These are phyloP conservation scores for Denticeps clupeoides DNA, from an alignment of 2,797 vertebrate genomes.

Conservation along the genomic window DNA sequence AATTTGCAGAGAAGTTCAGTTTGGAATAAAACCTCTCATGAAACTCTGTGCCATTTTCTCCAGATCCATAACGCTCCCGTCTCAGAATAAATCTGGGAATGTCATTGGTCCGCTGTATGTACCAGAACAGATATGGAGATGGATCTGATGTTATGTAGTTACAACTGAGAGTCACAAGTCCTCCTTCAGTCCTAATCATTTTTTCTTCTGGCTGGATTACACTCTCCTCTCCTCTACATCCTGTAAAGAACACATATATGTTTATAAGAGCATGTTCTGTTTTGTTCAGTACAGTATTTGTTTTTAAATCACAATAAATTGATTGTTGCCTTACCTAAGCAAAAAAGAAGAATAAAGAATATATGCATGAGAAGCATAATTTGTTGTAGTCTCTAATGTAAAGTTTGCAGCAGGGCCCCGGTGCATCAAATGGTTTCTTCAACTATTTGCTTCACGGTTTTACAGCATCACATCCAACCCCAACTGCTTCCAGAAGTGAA, in stretches of 20 bases:
- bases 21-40: constrained; percentile 14
- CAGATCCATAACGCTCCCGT: not conserved
- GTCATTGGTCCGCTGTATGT: not conserved
- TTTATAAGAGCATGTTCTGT: not conserved
- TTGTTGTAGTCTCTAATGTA: too few relatives aligned
- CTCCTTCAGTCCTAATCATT: not conserved
- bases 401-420: too few relatives aligned
- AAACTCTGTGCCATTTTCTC: not conserved
- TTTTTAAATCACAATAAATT: too few relatives aligned
- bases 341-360: too few relatives aligned
- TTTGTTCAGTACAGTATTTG: not conserved
- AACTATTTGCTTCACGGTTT: too few relatives aligned
- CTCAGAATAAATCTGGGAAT: not conserved
- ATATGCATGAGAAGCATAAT: too few relatives aligned
- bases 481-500: too few relatives aligned
- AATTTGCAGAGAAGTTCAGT: constrained; percentile 2
- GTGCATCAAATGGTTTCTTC: too few relatives aligned
- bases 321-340: too few relatives aligned
- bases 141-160: not conserved
- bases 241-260: not conserved
- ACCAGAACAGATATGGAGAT: constrained; percentile 9
- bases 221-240: not conserved
- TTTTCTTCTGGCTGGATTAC: not conserved
- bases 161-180: not conserved
- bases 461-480: too few relatives aligned